phyloP scores from a whole-genome alignment of 2,113 vertebrate genomes.

The Crocuta crocuta region DNA sequence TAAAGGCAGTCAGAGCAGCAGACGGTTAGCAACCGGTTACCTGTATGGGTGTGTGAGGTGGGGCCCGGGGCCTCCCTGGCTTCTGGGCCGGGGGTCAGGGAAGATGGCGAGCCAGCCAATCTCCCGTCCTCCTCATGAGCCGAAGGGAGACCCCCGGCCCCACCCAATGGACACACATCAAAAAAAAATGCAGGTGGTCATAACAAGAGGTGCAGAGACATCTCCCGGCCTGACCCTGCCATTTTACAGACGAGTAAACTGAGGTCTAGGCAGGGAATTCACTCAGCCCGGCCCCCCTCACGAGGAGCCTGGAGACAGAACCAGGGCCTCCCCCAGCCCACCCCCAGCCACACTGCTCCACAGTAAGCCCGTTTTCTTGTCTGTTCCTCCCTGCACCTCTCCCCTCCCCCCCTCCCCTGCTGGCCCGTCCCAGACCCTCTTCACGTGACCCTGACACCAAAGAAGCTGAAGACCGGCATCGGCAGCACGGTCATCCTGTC shows the following conservation, averaged over 20 bases:
- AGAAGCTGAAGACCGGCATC: conserved; percentile 98
- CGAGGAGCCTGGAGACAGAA: background rate
- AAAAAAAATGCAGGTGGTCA: background rate
- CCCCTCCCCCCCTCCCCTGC: background rate
- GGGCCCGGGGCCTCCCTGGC: background rate
- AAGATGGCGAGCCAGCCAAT: background rate
- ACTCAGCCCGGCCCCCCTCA: too few relatives aligned
- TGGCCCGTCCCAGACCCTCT: conserved; percentile 90
- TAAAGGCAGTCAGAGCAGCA: background rate
- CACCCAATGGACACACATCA: accelerated
- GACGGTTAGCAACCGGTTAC: accelerated
- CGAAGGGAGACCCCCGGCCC: background rate
- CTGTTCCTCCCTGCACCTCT: background rate
- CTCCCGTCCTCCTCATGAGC: background rate
- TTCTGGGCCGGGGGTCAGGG: background rate
- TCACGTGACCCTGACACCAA: conserved; percentile 97
- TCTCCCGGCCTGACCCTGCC: background rate
- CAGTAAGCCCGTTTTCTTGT: background rate
- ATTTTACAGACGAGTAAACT: background rate
- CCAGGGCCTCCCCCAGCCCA: accelerated
- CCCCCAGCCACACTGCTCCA: background rate
- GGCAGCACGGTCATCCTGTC: conserved; percentile 99
- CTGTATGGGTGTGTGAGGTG: accelerated
- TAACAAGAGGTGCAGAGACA: background rate
- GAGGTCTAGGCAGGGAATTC: background rate